Evolutionary conservation across 2,113 vertebrate species (phyloP), one percentile per base, ranked within the genome.

Genomic region (Ranitomeya variabilis): DNA sequence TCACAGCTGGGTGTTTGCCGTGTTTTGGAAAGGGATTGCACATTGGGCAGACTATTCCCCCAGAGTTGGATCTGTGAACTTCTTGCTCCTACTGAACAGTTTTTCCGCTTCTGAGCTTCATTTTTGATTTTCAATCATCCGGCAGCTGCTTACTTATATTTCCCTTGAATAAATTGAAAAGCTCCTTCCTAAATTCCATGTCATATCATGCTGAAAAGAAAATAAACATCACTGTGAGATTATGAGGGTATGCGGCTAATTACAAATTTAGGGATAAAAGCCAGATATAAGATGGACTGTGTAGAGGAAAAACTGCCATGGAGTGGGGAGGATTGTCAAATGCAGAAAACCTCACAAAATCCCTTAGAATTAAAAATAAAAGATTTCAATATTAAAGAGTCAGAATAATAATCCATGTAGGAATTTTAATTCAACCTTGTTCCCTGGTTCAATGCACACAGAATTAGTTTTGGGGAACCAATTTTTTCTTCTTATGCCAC

Each of bases 221-320:
- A 52, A 76, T 52, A 76, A 76, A 76, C 73, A 51, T 76, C 45
- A 21, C 73, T 19, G 45, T 74, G 14, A 76, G 73, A 76, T 76
- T 52, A 51, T 52, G 21, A 11, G 16, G 4, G 37, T 74, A 45
- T 74, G 31, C 31, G 6, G 15, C 16, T 76, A 76, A 76, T 76
- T 76, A 76, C 9, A 76, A 76, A 74, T 52, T 8, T 76, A 11
- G 37, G 13, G 18, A 76, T 12, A 9, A 8, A 45, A 52, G 18
- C 45, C 73, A 76, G 18, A 19, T 6, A 51, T 19, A 52, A 11
- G 73, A 76, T 52, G 73, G 73, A 51, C 51, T 76, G 73, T 76
- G 1, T 0, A 21, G 21, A 76, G 71, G 73, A 76, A 76, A 51
- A 51, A 76, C 37, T 51, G 18, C 31, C 37, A 45, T 45, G 37